Conservation (phyloP, 1,140 invertebrate genomes). For the Apis cerana region DNA sequence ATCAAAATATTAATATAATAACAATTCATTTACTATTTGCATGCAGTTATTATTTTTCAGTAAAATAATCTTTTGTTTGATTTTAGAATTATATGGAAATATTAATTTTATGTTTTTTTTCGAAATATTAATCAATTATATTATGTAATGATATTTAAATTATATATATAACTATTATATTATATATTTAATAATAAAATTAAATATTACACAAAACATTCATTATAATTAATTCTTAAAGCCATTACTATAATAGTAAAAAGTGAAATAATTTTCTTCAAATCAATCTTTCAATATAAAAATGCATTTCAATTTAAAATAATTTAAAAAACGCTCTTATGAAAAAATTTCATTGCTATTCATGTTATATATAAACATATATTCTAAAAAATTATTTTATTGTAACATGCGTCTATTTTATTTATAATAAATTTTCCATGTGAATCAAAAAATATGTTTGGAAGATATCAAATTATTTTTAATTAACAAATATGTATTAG, state of each 20-base stretch:
- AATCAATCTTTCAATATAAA: no score
- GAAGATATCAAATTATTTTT: background rate
- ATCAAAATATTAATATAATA: no score
- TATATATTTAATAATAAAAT: background rate
- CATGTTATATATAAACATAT: background rate
- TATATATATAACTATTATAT: no score
- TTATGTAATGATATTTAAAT: background rate
- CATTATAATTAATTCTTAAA: background rate
- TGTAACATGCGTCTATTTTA: background rate
- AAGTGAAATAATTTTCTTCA: background rate
- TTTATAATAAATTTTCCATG: background rate
- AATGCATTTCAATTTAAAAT: background rate
- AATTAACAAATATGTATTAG: background rate
- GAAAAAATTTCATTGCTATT: background rate
- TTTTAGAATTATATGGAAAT: no score
- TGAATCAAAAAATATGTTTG: background rate
- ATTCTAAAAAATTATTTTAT: background rate
- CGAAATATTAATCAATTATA: no score
- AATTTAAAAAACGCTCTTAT: constrained; percentile 13
- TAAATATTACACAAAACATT: background rate
- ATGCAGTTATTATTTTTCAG: no score
- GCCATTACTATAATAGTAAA: background rate
- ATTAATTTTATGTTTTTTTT: no score
- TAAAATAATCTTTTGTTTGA: no score
- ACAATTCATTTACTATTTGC: no score